phyloP scores from a whole-genome alignment of 2,888 invertebrate genomes.

The Cryptocheilus praepositus region DNA sequence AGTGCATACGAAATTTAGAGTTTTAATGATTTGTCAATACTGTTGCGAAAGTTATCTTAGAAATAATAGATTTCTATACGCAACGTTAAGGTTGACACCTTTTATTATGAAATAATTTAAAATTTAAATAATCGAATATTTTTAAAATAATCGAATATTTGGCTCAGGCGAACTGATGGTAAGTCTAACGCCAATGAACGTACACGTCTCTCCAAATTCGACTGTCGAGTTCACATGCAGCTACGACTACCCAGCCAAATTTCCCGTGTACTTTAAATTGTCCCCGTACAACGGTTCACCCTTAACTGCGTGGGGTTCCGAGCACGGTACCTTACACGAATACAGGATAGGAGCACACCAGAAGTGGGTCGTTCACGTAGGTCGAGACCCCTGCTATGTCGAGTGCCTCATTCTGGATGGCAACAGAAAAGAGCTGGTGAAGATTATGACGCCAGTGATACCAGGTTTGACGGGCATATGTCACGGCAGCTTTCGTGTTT shows the following conservation, averaged over 20 bases:
- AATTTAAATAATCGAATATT: slow-evolving; percentile 21
- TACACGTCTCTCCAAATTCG: slow-evolving; percentile 71
- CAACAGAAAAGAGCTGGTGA: slow-evolving; percentile 59
- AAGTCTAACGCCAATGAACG: slow-evolving; percentile 76
- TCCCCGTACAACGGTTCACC: slow-evolving; percentile 50
- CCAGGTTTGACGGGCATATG: slow-evolving; percentile 63
- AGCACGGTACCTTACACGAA: slow-evolving; percentile 40
- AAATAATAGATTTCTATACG: background rate
- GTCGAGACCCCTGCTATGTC: slow-evolving; percentile 58
- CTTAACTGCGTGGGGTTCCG: slow-evolving; percentile 48
- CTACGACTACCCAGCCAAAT: slow-evolving; percentile 73
- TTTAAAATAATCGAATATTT: slow-evolving; percentile 31
- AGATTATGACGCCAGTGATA: slow-evolving; percentile 60
- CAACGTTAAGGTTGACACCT: background rate
- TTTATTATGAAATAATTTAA: no score
- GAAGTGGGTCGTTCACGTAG: slow-evolving; percentile 68
- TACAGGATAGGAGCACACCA: slow-evolving; percentile 56
- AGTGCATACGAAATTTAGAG: slow-evolving; percentile 51
- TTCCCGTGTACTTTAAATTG: slow-evolving; percentile 73
- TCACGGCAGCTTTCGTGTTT: slow-evolving; percentile 42
- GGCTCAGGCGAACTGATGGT: slow-evolving; percentile 73
- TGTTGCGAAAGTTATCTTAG: background rate
- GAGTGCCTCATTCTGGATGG: slow-evolving; percentile 62
- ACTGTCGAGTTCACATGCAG: slow-evolving; percentile 76
- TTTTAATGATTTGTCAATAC: background rate